A percentile compares a stretch with the other conserved stretches of the same genome.
These are phyloP conservation scores for Crematogaster levior DNA, from an alignment of 2,888 invertebrate genomes.

Conservation along the genomic window DNA sequence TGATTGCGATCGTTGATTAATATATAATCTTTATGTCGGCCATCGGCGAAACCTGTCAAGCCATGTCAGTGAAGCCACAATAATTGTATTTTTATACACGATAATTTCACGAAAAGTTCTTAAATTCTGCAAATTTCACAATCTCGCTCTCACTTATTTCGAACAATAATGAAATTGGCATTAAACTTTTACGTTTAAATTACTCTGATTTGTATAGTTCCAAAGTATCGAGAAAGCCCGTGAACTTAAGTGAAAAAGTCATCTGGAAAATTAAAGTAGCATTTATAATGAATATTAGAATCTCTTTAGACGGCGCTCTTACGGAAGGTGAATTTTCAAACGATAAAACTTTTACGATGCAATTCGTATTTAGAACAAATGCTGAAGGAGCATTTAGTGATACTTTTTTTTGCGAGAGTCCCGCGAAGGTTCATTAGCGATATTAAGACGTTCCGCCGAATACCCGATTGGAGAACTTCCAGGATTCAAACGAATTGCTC, in stretches of 20 bases:
- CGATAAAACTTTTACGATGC: slow-evolving; percentile 50
- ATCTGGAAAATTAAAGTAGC: slow-evolving; percentile 45
- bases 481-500: slow-evolving; percentile 50
- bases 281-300: slow-evolving; percentile 50
- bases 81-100: background rate
- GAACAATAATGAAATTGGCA: slow-evolving; percentile 25
- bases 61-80: background rate
- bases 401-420: slow-evolving; percentile 14
- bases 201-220: slow-evolving; percentile 26
- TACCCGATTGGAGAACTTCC: slow-evolving; percentile 51
- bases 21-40: background rate
- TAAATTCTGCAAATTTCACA: slow-evolving; percentile 9
- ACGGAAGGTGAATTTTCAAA: slow-evolving; percentile 31
- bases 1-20: background rate
- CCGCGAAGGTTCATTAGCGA: slow-evolving; percentile 51
- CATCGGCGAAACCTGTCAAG: background rate
- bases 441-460: slow-evolving; percentile 46
- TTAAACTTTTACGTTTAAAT: slow-evolving; percentile 27
- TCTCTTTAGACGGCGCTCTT: slow-evolving; percentile 19
- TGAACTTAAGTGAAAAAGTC: slow-evolving; percentile 16
- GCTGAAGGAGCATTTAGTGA: slow-evolving; percentile 36
- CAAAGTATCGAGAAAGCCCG: slow-evolving; percentile 35
- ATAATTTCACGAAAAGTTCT: background rate
- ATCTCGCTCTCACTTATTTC: slow-evolving; percentile 27
- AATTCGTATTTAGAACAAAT: slow-evolving; percentile 49